These are phyloP conservation scores for Vulpes vulpes DNA, from an alignment of 2,113 vertebrate species.

Conservation along the genomic window DNA sequence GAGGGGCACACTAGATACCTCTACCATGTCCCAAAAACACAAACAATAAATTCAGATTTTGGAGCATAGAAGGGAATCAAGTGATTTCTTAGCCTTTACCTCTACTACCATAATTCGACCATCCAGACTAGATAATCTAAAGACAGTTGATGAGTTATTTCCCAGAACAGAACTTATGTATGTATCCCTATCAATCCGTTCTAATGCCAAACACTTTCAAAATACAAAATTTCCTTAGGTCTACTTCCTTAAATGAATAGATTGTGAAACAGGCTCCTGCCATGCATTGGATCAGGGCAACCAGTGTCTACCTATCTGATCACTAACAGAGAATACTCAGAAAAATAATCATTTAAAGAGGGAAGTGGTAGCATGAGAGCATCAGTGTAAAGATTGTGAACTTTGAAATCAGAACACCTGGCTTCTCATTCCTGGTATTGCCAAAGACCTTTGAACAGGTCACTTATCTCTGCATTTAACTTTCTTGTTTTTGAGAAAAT, in stretches of 20 bases:
- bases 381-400: background rate
- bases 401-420: background rate
- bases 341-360: constrained; percentile 39
- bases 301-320: background rate
- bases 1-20: background rate
- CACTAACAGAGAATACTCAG: background rate
- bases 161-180: background rate
- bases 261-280: background rate
- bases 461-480: constrained; percentile 16
- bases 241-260: constrained; percentile 26
- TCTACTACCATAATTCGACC: background rate
- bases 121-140: background rate
- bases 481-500: background rate
- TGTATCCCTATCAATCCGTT: constrained; percentile 3
- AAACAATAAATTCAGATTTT: constrained; percentile 50
- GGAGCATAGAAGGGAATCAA: background rate
- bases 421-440: constrained; percentile 1
- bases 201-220: constrained; percentile 39
- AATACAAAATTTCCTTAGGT: background rate
- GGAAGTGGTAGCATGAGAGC: background rate
- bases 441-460: background rate
- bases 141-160: background rate
- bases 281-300: background rate
- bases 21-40: constrained; percentile 29
- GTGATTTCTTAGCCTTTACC: constrained; percentile 30